Evolutionary conservation across 2,888 invertebrate species (phyloP), one percentile per base, ranked within the genome.

Genomic region (Mythimna albipuncta): DNA sequence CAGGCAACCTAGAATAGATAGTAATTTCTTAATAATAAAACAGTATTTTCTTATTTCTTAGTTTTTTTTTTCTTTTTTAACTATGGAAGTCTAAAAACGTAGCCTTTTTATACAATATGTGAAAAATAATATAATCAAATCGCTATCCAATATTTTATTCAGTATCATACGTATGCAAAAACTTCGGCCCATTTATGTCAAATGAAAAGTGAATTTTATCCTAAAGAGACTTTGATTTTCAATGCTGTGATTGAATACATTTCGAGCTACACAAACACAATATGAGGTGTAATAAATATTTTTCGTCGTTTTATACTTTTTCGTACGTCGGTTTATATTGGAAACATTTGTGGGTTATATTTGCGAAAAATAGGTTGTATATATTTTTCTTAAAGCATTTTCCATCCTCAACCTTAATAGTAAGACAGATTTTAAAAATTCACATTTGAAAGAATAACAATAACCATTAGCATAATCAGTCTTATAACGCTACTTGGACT

Each of bases 141-240:
- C 7, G 0, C 13, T 38, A 6, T 26, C 11, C 19, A 19, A 35
- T 38, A 10, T 50, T 50, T 50, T 47, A 47, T 47, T 50, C 26
- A 26, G 21, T 69, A 19, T 13, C 16, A 10, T 2, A 35, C 6
- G 7, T 32, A 11, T 35, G 13, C 21, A 47, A 47, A 71, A 38
- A 70, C 13, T 0, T 35, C 13, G 0, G 19, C 26, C 19, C 10
- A 19, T 35, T 44, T 55, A 21, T 44, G 10, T 57, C 19, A 26
- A 35, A 58, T 26, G 7, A 11, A 57, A 70, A n/a, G 13, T 7
- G 10, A 16, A 55, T 71, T 70, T 6, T 9, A 38, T 26, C 13
- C 13, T 21, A 13, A 66, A 35, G 13, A 19, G 21, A 44, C 19
- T 69, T 44, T 54, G 70, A 69, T 69, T 44, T 69, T 13, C 11